Evolutionary conservation across 23 tunicate genomes (phyloP).

Genomic region (Styela plicata): DNA sequence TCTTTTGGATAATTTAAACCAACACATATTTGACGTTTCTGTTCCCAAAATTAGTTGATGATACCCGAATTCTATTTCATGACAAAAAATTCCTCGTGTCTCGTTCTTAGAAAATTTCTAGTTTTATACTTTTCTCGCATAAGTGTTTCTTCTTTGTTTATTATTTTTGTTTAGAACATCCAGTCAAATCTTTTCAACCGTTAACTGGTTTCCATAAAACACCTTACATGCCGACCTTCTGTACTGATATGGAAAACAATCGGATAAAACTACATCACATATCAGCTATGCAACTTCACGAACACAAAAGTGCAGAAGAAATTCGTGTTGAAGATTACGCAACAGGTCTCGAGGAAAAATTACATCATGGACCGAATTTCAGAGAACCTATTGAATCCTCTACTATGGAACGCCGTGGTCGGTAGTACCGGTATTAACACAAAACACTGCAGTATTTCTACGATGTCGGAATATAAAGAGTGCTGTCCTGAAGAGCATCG

Average conservation of each 20-base stretch:
- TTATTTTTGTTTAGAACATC: too few relatives aligned
- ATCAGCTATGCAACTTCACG: background rate
- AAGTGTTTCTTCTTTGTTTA: too few relatives aligned
- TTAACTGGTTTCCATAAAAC: background rate
- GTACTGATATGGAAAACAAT: background rate
- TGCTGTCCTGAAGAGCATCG: background rate
- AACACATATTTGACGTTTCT: too few relatives aligned
- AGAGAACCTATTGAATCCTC: background rate
- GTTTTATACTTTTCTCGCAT: too few relatives aligned
- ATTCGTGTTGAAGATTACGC: background rate
- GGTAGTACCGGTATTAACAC: background rate
- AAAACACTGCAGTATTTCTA: background rate
- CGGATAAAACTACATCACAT: background rate
- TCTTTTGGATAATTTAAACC: too few relatives aligned
- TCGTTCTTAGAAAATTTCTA: too few relatives aligned
- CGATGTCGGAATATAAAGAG: background rate
- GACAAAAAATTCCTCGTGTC: too few relatives aligned
- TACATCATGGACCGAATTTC: background rate
- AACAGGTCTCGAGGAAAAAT: background rate
- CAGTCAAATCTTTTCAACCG: too few relatives aligned
- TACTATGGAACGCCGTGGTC: background rate
- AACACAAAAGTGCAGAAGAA: background rate
- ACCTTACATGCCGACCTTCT: background rate
- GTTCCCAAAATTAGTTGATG: too few relatives aligned
- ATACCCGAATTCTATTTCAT: too few relatives aligned